Conservation (phyloP, 2,113 vertebrate species). For the Vireo altiloquus region DNA sequence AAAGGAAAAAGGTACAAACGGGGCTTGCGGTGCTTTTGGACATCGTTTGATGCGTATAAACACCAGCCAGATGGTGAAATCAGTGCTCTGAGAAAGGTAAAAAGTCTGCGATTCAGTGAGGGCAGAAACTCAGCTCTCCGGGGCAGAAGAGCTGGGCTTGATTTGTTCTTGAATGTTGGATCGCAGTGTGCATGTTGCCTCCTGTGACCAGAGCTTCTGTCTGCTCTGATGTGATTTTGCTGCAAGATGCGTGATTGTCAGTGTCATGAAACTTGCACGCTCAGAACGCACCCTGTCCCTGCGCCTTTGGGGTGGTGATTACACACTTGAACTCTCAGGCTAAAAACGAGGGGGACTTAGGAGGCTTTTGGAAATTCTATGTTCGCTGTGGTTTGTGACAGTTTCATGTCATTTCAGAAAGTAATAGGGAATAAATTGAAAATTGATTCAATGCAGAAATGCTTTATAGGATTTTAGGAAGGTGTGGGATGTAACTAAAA, state of each 20-base stretch:
- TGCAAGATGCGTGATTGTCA: not conserved
- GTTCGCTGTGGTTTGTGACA: not conserved
- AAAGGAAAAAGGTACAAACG: fast-evolving
- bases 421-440: not conserved
- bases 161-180: not conserved
- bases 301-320: not conserved
- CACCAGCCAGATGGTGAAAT: not conserved
- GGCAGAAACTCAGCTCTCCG: not conserved
- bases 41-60: not conserved
- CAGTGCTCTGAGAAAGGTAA: fast-evolving
- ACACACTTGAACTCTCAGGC: not conserved
- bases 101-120: not conserved
- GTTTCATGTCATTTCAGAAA: not conserved
- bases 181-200: fast-evolving
- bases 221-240: not conserved
- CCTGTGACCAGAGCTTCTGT: not conserved
- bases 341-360: not conserved
- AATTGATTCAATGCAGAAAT: not conserved
- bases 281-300: fast-evolving
- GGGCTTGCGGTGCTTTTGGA: fast-evolving
- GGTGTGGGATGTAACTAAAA: not conserved
- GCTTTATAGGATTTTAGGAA: no score
- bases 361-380: not conserved
- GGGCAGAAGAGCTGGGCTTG: not conserved
- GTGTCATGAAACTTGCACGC: not conserved